phyloP scores from a whole-genome alignment of 2,888 invertebrate species.

The Pseudoips prasinana region DNA sequence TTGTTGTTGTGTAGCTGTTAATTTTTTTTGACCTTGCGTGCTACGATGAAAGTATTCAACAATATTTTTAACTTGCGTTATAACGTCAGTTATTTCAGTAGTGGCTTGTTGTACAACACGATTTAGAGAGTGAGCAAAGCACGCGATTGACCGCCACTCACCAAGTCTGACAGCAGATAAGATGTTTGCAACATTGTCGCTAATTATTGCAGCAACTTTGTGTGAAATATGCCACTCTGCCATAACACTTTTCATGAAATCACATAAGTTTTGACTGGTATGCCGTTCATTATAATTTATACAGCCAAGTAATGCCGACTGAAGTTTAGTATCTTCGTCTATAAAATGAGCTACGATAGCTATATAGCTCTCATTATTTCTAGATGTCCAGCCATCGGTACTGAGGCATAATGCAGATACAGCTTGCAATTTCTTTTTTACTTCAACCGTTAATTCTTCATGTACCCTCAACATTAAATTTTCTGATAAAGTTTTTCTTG shows the following conservation, averaged over 20 bases:
- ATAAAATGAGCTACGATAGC: background rate
- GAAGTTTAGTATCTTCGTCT: background rate
- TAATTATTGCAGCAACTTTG: constrained; percentile 8
- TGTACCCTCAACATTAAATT: constrained; percentile 2
- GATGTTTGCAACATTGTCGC: constrained; percentile 28
- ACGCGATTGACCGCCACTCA: constrained; percentile 15
- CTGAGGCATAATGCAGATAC: constrained; percentile 1
- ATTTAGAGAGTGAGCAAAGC: constrained; percentile 22
- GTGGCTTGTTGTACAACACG: constrained; percentile 13
- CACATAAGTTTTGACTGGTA: background rate
- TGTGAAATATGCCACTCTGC: constrained; percentile 7
- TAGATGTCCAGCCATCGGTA: constrained; percentile 2
- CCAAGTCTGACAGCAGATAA: constrained; percentile 17
- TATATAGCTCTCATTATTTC: constrained; percentile 1
- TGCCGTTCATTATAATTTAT: constrained; percentile 2
- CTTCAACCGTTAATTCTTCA: background rate
- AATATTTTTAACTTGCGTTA: constrained; percentile 6
- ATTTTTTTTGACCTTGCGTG: constrained; percentile 10
- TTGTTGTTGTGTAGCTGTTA: constrained; percentile 15
- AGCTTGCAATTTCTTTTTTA: constrained; percentile 3
- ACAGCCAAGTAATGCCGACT: constrained; percentile 1
- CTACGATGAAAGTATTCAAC: constrained; percentile 19
- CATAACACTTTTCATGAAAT: constrained; percentile 10
- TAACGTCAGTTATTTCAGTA: constrained; percentile 3
- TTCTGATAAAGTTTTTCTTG: constrained; percentile 3